phyloP scores from a whole-genome alignment of 2,888 invertebrate genomes.

The Sminthurinus aureus region DNA sequence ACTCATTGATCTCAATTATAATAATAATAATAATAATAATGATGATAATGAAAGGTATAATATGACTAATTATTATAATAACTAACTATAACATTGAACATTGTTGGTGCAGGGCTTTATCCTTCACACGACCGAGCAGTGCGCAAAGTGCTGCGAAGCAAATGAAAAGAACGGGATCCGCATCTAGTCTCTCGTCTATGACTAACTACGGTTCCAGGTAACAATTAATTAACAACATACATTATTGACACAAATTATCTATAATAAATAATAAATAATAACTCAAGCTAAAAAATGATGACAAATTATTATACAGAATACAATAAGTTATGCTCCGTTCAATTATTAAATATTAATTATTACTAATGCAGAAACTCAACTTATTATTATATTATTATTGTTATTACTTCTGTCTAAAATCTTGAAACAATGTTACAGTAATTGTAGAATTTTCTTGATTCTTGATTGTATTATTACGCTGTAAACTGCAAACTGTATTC shows the following conservation, averaged over 20 bases:
- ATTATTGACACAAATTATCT: neutral
- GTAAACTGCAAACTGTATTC: neutral
- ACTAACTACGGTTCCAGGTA: conserved; percentile 54
- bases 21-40: no score
- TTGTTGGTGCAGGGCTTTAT: conserved; percentile 55
- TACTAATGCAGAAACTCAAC: no score
- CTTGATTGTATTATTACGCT: conserved; percentile 3
- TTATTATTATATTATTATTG: no score
- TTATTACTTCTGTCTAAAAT: no score
- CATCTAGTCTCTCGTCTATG: conserved; percentile 55
- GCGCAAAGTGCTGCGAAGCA: conserved; percentile 44
- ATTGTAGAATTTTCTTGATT: no score
- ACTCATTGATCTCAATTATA: no score
- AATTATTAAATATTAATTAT: no score
- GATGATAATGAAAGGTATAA: no score
- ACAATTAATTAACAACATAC: neutral
- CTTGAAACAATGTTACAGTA: no score
- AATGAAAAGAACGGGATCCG: conserved; percentile 57
- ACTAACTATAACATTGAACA: no score
- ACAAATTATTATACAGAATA: neutral
- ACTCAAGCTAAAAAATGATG: neutral
- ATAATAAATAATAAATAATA: neutral
- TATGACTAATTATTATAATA: no score
- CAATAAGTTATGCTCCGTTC: no score
- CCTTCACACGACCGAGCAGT: conserved; percentile 57